These are phyloP conservation scores for Trachelus tabidus DNA, from an alignment of 2,888 invertebrate species.

Conservation along the genomic window DNA sequence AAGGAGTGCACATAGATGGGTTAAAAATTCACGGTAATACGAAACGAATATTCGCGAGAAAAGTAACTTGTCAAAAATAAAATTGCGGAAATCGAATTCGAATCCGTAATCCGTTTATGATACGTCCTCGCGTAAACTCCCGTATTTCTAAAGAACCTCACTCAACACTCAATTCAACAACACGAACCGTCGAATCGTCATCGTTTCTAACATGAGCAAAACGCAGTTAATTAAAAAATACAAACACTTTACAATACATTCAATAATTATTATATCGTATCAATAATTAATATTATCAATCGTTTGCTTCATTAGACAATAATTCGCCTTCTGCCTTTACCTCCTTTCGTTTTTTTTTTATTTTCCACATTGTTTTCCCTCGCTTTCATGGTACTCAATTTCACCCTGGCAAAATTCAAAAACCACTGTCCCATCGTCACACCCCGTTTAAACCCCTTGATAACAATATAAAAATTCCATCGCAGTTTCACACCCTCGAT, in stretches of 20 bases:
- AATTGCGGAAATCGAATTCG: not conserved
- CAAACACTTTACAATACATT: conserved; percentile 49
- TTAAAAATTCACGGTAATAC: not conserved
- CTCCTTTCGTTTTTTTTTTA: not conserved
- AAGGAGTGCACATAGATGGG: not conserved
- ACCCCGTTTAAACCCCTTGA: not conserved
- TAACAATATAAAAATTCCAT: not conserved
- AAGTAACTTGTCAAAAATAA: not conserved
- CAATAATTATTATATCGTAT: conserved; percentile 32
- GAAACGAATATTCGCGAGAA: not conserved
- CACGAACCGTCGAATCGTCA: conserved; percentile 21
- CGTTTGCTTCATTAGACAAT: conserved; percentile 26
- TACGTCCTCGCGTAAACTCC: not conserved
- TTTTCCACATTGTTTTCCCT: conserved; percentile 1
- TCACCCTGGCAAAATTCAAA: not conserved
- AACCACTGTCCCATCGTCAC: not conserved
- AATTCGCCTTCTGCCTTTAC: conserved; percentile 8
- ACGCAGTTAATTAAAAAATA: conserved; percentile 56
- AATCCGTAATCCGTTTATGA: not conserved
- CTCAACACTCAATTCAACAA: conserved; percentile 39
- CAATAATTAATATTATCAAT: conserved; percentile 29
- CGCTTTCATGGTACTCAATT: not conserved
- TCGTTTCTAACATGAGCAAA: conserved; percentile 48
- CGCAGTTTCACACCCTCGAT: not conserved
- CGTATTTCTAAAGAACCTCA: not conserved